Conservation (phyloP, 2,113 vertebrate genomes). For the Lamprotornis superbus region DNA sequence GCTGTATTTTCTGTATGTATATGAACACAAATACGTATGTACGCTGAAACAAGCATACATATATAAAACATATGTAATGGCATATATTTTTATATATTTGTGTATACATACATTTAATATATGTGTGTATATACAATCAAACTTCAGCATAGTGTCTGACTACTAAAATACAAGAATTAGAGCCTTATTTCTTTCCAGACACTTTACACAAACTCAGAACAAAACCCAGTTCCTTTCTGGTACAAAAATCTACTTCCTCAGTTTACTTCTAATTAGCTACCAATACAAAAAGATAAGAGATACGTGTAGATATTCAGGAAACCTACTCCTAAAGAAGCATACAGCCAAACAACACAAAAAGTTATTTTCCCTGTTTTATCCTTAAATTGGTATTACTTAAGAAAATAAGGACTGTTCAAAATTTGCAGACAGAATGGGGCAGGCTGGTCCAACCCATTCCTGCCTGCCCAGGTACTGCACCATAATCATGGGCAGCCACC, state of each 20-base stretch:
- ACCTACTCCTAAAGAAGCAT: background rate
- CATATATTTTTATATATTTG: background rate
- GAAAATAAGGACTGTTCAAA: background rate
- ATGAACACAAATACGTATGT: background rate
- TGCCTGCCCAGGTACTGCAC: background rate
- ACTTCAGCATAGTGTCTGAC: background rate
- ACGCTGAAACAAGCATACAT: background rate
- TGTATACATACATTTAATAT: background rate
- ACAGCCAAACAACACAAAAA: background rate
- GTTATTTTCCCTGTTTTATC: background rate
- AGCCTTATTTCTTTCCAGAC: background rate
- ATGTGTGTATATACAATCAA: background rate
- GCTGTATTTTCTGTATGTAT: background rate
- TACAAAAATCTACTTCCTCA: background rate
- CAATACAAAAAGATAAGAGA: background rate
- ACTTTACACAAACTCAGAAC: background rate
- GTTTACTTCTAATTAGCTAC: background rate
- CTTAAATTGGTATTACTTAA: background rate
- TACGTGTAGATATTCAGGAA: background rate
- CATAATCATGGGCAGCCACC: background rate
- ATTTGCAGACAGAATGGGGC: background rate
- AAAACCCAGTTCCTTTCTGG: background rate
- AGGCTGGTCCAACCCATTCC: fast-evolving
- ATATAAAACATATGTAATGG: background rate
- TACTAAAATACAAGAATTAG: background rate